phyloP scores from a whole-genome alignment of 2,113 vertebrate genomes.

The Corydoras maculifer region DNA sequence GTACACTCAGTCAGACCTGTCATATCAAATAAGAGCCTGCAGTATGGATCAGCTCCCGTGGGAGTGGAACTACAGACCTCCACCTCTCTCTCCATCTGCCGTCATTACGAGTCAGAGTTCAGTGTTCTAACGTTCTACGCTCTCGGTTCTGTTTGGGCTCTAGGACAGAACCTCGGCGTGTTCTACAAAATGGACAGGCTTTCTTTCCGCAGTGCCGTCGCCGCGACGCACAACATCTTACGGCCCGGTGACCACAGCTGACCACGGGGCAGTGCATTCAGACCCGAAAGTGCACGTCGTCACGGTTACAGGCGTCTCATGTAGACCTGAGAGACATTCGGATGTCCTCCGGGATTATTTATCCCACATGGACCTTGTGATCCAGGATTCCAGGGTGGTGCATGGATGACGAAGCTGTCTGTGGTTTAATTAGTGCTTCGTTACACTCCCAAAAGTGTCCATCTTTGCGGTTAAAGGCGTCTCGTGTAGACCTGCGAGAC shows the following conservation, averaged over 20 bases:
- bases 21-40: slow-evolving; percentile 34
- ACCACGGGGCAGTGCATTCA: slow-evolving; percentile 46
- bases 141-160: slow-evolving; percentile 45
- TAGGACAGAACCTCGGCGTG: slow-evolving; percentile 50
- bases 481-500: too few relatives aligned
- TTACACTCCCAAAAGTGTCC: too few relatives aligned
- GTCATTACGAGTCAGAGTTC: slow-evolving; percentile 20
- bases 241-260: slow-evolving; percentile 60
- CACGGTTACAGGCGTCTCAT: too few relatives aligned
- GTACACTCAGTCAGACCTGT: slow-evolving; percentile 39
- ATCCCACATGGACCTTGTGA: too few relatives aligned
- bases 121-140: slow-evolving; percentile 13
- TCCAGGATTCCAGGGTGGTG: too few relatives aligned
- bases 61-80: slow-evolving; percentile 23
- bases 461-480: too few relatives aligned
- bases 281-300: too few relatives aligned
- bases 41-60: slow-evolving; percentile 17
- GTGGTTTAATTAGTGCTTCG: too few relatives aligned
- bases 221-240: slow-evolving; percentile 59
- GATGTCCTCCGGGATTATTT: too few relatives aligned
- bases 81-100: slow-evolving; percentile 7
- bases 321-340: too few relatives aligned
- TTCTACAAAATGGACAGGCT: slow-evolving; percentile 63
- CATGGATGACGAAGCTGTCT: too few relatives aligned
- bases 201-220: slow-evolving; percentile 33